Conservation (phyloP, 2,888 invertebrate species). For the Candidula unifasciata region DNA sequence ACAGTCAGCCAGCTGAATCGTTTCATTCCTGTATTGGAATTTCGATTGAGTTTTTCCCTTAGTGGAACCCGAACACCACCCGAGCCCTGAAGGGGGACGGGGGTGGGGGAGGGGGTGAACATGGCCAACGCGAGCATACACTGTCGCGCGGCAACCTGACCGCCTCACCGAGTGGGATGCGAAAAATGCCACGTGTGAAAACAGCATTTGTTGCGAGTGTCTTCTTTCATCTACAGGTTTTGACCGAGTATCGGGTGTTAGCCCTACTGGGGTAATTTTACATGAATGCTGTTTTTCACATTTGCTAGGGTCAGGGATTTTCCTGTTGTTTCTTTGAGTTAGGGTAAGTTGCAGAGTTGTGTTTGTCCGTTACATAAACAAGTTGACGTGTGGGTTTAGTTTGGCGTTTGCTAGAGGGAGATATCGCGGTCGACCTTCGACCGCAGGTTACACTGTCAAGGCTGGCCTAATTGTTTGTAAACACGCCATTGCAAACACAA, state of each 20-base stretch:
- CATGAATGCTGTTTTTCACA: not conserved
- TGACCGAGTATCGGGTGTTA: not conserved
- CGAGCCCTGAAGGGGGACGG: not conserved
- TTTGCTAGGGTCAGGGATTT: not conserved
- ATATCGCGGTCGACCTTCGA: too few relatives aligned
- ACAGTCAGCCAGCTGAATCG: too few relatives aligned
- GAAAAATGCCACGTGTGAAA: slow-evolving; percentile 21
- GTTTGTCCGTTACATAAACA: too few relatives aligned
- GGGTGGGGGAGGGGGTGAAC: too few relatives aligned
- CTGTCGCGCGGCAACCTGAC: not conserved
- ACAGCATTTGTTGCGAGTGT: slow-evolving; percentile 31
- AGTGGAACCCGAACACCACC: slow-evolving; percentile 13
- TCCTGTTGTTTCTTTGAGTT: not conserved
- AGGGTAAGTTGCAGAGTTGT: not conserved
- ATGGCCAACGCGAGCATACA: slow-evolving; percentile 7
- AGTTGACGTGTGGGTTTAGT: too few relatives aligned
- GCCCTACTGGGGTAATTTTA: not conserved
- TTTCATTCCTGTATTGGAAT: slow-evolving; percentile 17
- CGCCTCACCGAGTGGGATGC: slow-evolving; percentile 3
- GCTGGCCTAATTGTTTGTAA: too few relatives aligned
- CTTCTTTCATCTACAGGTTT: slow-evolving; percentile 27
- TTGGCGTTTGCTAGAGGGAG: too few relatives aligned
- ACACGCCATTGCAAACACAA: too few relatives aligned
- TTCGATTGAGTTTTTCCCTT: slow-evolving; percentile 15
- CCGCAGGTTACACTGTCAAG: too few relatives aligned